Base-by-base conservation (phyloP, 2,797 vertebrate genomes). In the Remorina albescens region DNA sequence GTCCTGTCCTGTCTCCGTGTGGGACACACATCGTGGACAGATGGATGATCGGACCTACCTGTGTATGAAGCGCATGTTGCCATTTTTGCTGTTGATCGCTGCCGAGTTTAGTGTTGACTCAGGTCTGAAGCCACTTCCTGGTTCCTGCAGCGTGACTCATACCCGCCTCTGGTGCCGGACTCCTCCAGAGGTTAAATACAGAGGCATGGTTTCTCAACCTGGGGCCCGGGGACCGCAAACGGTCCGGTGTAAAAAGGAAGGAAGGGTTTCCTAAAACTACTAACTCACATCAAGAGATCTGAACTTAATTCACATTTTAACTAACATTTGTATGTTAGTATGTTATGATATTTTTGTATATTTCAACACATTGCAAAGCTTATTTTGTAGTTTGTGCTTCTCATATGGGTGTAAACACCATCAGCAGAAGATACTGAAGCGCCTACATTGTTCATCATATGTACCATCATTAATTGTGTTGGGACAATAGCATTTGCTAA, bases 81-180 rank as follows among this genome's bases (percentile, higher is more conserved):
- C 92, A 93, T 93, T 3, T 71, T 55, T 63, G 54, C 6, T 51
- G 3, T 54, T 21, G 37, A 4, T 36, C 44, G 1, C 36, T 11
- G 59, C 18, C 34, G 55, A 67, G 0, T 75, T 58, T 5, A 15
- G 28, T 1, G 54, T 28, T 42, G 63, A 68, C 5, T 41, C n/a
- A 0, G 49, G 12, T 19, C 55, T 19, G 47, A 2, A 16, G 8
- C 8, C 44, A 91, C 89, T 91, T 93, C 91, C 90, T 82, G 0
- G 83, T 88, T 90, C 78, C 71, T 69, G 67, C 66, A 8, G 51
- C 1, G 59, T 70, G 81, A 81, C 53, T 80, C 83, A 79, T 68
- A n/a, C 30, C 44, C 12, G 71, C 55, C 56, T 16, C 39, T 41
- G 58, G 12, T 0, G 0, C 56, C 2, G 66, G 15, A 26, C 44